A percentile compares a stretch with the other conserved stretches of the same genome.
phyloP scores from a whole-genome alignment of 92 coral and sea anemone species.

The Epizoanthus ramosus region DNA sequence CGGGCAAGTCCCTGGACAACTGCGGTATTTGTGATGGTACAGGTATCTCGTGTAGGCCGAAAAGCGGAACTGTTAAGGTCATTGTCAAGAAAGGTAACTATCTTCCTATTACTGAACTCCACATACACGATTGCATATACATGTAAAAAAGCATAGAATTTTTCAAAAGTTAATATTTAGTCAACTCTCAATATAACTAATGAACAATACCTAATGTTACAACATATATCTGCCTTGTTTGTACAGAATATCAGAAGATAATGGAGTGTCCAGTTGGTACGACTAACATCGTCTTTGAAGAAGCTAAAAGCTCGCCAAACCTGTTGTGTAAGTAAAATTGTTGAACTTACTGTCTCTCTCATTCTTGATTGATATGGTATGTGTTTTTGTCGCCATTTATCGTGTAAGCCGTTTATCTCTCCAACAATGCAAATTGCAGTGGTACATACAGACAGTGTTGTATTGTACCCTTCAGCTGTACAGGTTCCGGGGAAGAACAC shows the following conservation, averaged over 20 bases:
- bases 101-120: too few relatives aligned
- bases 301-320: conserved; percentile 51
- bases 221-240: not conserved
- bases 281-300: conserved; percentile 71
- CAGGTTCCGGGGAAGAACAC: not conserved
- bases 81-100: conserved; percentile 2
- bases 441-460: too few relatives aligned
- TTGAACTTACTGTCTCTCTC: too few relatives aligned
- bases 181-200: too few relatives aligned
- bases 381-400: too few relatives aligned
- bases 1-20: conserved; percentile 23
- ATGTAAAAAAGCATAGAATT: too few relatives aligned
- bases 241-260: conserved; percentile 59
- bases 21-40: conserved; percentile 36
- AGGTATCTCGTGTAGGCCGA: not conserved
- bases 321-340: conserved; percentile 53
- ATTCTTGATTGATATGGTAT: too few relatives aligned
- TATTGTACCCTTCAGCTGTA: not conserved
- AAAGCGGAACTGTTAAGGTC: conserved; percentile 17
- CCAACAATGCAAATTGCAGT: too few relatives aligned
- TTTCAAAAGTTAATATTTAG: too few relatives aligned
- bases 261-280: conserved; percentile 78
- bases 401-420: too few relatives aligned
- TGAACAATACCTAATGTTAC: too few relatives aligned
- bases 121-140: too few relatives aligned